A percentile compares a stretch with the other conserved stretches of the same genome.
Evolutionary conservation across 1,140 invertebrate species (phyloP).

Genomic region (Choristoneura fumiferana): DNA sequence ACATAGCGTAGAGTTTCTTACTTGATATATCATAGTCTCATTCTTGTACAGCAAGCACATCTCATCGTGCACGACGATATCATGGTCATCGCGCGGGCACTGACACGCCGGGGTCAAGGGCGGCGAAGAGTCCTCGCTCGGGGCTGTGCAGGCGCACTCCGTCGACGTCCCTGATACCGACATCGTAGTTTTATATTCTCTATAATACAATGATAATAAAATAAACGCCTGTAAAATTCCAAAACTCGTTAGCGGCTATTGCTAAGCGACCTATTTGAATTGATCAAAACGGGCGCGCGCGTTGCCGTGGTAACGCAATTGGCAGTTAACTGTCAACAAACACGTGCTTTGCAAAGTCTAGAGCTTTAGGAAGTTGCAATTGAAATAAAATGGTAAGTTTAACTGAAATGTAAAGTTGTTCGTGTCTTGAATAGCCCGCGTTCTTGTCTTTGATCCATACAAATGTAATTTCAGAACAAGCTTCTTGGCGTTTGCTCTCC

Average conservation of each 20-base stretch:
- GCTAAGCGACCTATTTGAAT: neutral
- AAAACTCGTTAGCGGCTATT: neutral
- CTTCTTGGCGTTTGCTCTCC: no score
- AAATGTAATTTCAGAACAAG: no score
- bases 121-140: neutral
- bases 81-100: constrained; percentile 46
- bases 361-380: neutral
- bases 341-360: neutral
- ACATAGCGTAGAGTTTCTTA: no score
- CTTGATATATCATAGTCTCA: constrained; percentile 46
- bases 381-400: constrained; percentile 8
- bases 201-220: no score
- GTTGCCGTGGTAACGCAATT: neutral
- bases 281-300: neutral
- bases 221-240: no score
- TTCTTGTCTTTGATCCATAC: neutral
- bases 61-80: constrained; percentile 46
- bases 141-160: no score
- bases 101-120: constrained; percentile 28
- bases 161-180: no score
- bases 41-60: constrained; percentile 49
- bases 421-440: neutral
- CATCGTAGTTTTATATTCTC: no score
- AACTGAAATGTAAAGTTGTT: neutral
- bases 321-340: neutral